Conservation (phyloP, 2,113 vertebrate genomes). For the Phainopepla nitens region DNA sequence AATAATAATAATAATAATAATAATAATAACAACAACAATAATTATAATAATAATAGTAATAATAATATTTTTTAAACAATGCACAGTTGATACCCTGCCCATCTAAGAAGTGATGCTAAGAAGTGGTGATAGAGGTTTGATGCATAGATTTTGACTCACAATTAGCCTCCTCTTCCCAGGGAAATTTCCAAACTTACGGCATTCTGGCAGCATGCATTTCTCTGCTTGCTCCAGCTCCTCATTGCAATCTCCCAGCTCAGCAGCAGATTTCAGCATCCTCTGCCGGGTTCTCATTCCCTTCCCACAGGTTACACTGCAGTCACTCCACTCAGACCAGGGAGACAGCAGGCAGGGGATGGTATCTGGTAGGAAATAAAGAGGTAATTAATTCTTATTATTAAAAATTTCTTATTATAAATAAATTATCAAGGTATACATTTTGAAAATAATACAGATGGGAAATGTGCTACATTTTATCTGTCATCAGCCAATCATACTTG, state of each 20-base stretch:
- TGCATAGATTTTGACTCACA: background rate
- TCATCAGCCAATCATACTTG: background rate
- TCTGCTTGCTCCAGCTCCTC: conserved; percentile 96
- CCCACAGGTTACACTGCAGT: conserved; percentile 96
- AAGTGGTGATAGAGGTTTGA: background rate
- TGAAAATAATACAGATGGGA: background rate
- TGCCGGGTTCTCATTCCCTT: conserved; percentile 89
- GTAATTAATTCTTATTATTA: background rate
- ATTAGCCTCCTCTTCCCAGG: background rate
- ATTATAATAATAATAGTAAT: accelerated
- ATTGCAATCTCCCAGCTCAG: conserved; percentile 93
- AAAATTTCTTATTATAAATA: background rate
- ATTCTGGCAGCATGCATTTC: conserved; percentile 98
- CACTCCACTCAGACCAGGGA: conserved; percentile 96
- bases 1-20: accelerated
- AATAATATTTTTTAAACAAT: background rate
- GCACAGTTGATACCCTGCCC: background rate
- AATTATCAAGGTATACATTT: background rate
- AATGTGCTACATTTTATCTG: background rate
- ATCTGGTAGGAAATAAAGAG: conserved; percentile 69
- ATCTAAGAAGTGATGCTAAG: background rate
- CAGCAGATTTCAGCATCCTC: conserved; percentile 90
- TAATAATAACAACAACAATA: accelerated
- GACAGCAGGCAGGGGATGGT: conserved; percentile 96
- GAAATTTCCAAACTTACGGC: conserved; percentile 80